A percentile compares a stretch with the other conserved stretches of the same genome.
Evolutionary conservation across 2,888 invertebrate genomes (phyloP).

Genomic region (Epistrophe eligans): DNA sequence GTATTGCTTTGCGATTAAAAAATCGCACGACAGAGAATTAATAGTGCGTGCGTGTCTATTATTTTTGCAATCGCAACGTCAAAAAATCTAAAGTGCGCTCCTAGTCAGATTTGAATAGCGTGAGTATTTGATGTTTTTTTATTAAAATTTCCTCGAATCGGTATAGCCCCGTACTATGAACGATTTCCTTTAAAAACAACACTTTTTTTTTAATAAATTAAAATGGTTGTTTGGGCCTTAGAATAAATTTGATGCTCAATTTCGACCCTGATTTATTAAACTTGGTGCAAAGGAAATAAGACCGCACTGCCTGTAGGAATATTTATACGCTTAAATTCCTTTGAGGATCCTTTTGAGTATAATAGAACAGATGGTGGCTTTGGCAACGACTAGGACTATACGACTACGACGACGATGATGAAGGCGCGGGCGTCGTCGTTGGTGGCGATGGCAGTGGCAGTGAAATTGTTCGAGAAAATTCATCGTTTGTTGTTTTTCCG

Average conservation of each 20-base stretch:
- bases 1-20: too few species aligned
- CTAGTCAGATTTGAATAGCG: too few species aligned
- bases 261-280: background rate
- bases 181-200: too few species aligned
- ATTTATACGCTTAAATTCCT: constrained; percentile 63
- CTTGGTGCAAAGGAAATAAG: constrained; percentile 24
- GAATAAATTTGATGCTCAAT: background rate
- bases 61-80: too few species aligned
- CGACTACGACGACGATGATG: background rate
- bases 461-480: constrained; percentile 50
- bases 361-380: constrained; percentile 56
- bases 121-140: too few species aligned
- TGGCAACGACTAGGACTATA: background rate
- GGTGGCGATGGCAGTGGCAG: background rate
- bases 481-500: constrained; percentile 53
- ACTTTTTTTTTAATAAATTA: too few species aligned
- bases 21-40: too few species aligned
- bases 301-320: constrained; percentile 39
- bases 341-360: constrained; percentile 40
- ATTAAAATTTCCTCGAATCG: too few species aligned
- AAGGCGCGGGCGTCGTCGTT: background rate
- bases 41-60: too few species aligned
- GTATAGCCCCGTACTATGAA: too few species aligned
- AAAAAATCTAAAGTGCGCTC: too few species aligned
- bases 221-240: background rate